phyloP scores from a whole-genome alignment of 2,888 invertebrate species.

The Drosophila suboccidentalis region DNA sequence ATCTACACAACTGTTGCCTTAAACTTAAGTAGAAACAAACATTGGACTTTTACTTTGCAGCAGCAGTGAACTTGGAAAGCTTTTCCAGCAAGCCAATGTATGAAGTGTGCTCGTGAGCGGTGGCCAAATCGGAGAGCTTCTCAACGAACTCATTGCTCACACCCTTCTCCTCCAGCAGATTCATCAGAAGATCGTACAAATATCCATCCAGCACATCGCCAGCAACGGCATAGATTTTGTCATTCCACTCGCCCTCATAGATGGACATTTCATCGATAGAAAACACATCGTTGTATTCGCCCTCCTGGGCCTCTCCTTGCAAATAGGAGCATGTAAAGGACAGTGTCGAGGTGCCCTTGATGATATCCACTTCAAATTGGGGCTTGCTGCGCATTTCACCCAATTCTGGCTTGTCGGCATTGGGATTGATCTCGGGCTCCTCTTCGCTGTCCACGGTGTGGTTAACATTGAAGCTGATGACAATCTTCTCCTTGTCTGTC shows the following conservation, averaged over 20 bases:
- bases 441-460: conserved; percentile 95
- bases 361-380: conserved; percentile 94
- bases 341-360: conserved; percentile 91
- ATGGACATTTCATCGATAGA: conserved; percentile 97
- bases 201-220: conserved; percentile 98
- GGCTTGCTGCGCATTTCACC: conserved; percentile 96
- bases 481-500: conserved; percentile 89
- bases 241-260: conserved; percentile 94
- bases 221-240: conserved; percentile 95
- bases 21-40: conserved; percentile 46
- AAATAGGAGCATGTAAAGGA: conserved; percentile 95
- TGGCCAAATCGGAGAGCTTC: conserved; percentile 94
- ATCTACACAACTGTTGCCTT: conserved; percentile 62
- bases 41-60: conserved; percentile 83
- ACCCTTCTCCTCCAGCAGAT: conserved; percentile 98
- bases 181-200: conserved; percentile 97
- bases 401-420: conserved; percentile 90
- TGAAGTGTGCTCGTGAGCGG: conserved; percentile 95
- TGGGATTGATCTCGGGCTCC: conserved; percentile 88
- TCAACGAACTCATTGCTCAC: conserved; percentile 96
- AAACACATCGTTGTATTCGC: conserved; percentile 94
- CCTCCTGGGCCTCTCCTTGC: conserved; percentile 88
- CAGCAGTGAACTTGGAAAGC: conserved; percentile 93
- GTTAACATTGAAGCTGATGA: conserved; percentile 95
- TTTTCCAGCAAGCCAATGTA: conserved; percentile 95